Evolutionary conservation across 2,888 invertebrate genomes (phyloP), one percentile per base, ranked within the genome.

Genomic region (Mylabris sibirica): DNA sequence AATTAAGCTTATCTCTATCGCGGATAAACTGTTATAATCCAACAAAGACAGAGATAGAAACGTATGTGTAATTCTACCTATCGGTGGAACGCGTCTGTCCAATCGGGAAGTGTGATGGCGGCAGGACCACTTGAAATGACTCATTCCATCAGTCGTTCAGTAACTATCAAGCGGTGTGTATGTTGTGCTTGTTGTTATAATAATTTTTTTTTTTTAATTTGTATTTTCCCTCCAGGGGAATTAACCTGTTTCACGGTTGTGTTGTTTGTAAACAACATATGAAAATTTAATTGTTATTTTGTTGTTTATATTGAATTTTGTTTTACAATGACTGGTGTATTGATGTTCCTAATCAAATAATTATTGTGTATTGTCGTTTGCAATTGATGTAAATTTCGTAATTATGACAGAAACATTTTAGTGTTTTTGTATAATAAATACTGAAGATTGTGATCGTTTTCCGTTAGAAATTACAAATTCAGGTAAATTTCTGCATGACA

Each of bases 191-290:
- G 14, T n/a, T n/a, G 14, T 12, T 41, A 14, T 38, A 38, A 2
- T n/a, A n/a, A n/a, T n/a, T n/a, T n/a, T 24, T 20, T 49, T 26
- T 67, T 64, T 22, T 59, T 62, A n/a, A 49, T 20, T 49, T 30
- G 5, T 30, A 30, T 30, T 30, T 1, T 30, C 30, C 30, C 30
- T 30, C 30, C 30, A 6, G 30, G 30, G 30, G 30, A 30, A 30
- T 49, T n/a, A 26, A 20, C 35, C 26, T 49, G 44, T 70, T 59
- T 35, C 63, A 34, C 30, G 30, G 0, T 30, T 30, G 41, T 49
- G 41, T 49, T 74, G 74, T 74, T 74, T 74, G 68, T 74, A 72
- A 72, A 74, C 74, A 74, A 74, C 74, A 74, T 72, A 70, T 74
- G 74, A 67, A 61, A 53, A 71, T 44, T 66, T 66, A 70, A 67